A percentile compares a stretch with the other conserved stretches of the same genome.
Evolutionary conservation across 35 echinoderm and acorn worm genomes (phyloP).

Genomic region (Ophioderma brevispina): DNA sequence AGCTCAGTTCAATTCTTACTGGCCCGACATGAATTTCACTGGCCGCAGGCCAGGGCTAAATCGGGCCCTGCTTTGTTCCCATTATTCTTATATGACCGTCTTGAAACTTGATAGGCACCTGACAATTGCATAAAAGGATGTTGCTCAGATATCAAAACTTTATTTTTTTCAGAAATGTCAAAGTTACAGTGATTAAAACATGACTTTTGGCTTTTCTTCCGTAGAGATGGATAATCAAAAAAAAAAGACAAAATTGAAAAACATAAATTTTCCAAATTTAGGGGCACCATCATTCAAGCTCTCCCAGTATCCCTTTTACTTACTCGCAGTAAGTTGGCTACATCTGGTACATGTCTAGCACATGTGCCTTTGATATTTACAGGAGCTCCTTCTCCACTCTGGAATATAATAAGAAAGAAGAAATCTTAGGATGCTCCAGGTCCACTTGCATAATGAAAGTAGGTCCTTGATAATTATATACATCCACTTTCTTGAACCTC

Average conservation of each 20-base stretch:
- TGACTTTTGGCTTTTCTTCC: background rate
- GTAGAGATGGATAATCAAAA: background rate
- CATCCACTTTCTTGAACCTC: too few species aligned
- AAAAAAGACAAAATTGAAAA: background rate
- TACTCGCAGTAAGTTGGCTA: slow-evolving; percentile 88
- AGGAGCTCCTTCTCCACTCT: slow-evolving; percentile 94
- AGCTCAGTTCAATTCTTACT: too few species aligned
- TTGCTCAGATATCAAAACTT: too few species aligned
- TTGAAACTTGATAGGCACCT: too few species aligned
- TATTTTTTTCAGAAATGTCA: too few species aligned
- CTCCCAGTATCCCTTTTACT: background rate
- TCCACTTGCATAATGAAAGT: background rate
- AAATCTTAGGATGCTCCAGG: too few species aligned
- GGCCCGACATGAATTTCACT: too few species aligned
- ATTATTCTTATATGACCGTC: too few species aligned
- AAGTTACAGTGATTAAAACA: background rate
- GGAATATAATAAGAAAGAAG: background rate
- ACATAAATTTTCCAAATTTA: background rate
- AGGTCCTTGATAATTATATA: too few species aligned
- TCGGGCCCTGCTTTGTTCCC: too few species aligned
- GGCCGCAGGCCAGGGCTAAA: too few species aligned
- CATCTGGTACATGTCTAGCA: slow-evolving; percentile 90
- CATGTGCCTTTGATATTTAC: slow-evolving; percentile 74
- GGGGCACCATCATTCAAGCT: background rate
- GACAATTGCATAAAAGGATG: too few species aligned